Percentiles rank a stretch among this genome's conserved stretches.
phyloP scores from a whole-genome alignment of 2,888 invertebrate species.

The Acanthococcus lagerstroemiae region DNA sequence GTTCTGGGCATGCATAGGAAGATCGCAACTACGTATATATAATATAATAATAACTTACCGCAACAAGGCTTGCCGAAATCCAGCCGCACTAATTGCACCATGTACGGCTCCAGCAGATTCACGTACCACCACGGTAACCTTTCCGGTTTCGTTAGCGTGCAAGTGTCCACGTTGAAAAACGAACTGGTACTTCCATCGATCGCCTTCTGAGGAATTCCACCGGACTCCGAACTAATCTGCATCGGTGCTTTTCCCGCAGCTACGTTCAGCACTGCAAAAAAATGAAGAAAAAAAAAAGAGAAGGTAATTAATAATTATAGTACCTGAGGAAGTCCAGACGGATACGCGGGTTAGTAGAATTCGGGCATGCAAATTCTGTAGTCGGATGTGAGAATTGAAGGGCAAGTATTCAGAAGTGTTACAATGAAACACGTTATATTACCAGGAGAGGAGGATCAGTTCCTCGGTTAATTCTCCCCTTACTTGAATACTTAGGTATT shows the following conservation, averaged over 20 bases:
- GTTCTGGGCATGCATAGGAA: too few species aligned
- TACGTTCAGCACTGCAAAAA: conserved; percentile 71
- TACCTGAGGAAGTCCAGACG: neutral
- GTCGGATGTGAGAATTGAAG: too few species aligned
- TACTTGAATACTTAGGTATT: too few species aligned
- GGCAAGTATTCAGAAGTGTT: too few species aligned
- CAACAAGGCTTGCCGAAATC: conserved; percentile 87
- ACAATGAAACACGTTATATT: too few species aligned
- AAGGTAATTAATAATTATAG: neutral
- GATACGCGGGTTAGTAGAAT: too few species aligned
- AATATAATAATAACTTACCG: conserved; percentile 57
- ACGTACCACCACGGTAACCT: conserved; percentile 92
- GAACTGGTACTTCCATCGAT: conserved; percentile 83
- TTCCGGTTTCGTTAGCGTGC: conserved; percentile 74
- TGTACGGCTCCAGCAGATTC: conserved; percentile 84
- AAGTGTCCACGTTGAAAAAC: conserved; percentile 70
- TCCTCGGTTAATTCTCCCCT: too few species aligned
- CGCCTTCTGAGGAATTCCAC: conserved; percentile 80
- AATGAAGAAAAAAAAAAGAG: conserved; percentile 30
- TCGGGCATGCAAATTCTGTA: too few species aligned
- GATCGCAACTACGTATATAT: too few species aligned
- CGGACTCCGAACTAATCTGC: conserved; percentile 74
- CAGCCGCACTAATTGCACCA: conserved; percentile 82
- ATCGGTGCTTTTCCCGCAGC: conserved; percentile 91
- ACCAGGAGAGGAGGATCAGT: too few species aligned